Evolutionary conservation across 2,888 invertebrate genomes (phyloP).

Genomic region (Oxyscelio sp.): DNA sequence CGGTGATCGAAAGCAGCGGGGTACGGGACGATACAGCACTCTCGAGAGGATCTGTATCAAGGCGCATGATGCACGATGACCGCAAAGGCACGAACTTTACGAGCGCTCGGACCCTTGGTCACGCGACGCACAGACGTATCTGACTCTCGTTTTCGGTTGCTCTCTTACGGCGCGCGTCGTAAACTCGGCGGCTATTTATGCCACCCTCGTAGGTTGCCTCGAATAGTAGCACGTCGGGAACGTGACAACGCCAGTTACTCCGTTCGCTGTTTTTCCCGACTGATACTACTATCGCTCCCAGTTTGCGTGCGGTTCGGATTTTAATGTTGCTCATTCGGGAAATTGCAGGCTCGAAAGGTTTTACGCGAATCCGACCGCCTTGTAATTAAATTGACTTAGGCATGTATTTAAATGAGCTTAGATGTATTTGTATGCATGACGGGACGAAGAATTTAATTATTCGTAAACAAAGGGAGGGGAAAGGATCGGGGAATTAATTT

Average conservation of each 20-base stretch:
- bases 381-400: conserved; percentile 30
- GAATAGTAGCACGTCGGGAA: conserved; percentile 86
- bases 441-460: background rate
- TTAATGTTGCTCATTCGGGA: conserved; percentile 37
- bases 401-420: conserved; percentile 23
- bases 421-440: conserved; percentile 3
- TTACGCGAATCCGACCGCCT: conserved; percentile 5
- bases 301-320: conserved; percentile 52
- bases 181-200: conserved; percentile 88
- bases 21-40: background rate
- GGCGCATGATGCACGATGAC: conserved; percentile 79
- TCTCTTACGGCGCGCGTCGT: conserved; percentile 80
- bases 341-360: conserved; percentile 20
- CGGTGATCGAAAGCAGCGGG: background rate
- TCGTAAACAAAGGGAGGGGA: too few relatives aligned
- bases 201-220: conserved; percentile 85
- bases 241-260: conserved; percentile 87
- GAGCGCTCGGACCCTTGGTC: conserved; percentile 78
- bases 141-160: conserved; percentile 51
- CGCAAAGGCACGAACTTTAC: conserved; percentile 84
- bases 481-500: too few relatives aligned
- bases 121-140: conserved; percentile 71
- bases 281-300: conserved; percentile 55
- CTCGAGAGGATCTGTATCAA: conserved; percentile 4
- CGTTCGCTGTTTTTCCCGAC: conserved; percentile 76